phyloP scores from a whole-genome alignment of 2,797 vertebrate species.

The Sphenopsis melanotis region DNA sequence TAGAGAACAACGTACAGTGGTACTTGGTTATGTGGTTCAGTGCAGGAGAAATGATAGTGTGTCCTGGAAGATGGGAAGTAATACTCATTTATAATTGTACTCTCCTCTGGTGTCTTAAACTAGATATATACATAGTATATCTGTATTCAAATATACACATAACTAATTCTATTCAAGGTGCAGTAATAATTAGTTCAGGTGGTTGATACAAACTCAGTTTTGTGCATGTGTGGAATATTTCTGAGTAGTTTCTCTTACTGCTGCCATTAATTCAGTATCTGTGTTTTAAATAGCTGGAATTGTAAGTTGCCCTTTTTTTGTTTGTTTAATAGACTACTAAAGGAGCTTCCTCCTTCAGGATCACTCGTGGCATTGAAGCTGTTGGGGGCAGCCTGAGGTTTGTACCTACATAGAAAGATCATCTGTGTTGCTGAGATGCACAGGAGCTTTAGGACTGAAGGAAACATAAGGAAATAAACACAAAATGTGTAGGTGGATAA shows the following conservation, averaged over 20 bases:
- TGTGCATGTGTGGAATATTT: not conserved
- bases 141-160: not conserved
- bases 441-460: not conserved
- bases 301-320: not conserved
- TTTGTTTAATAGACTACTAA: slow-evolving; percentile 86
- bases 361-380: slow-evolving; percentile 91
- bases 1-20: not conserved
- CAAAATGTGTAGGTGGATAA: not conserved
- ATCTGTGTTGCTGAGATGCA: not conserved
- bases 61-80: not conserved
- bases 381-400: slow-evolving; percentile 91
- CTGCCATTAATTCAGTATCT: not conserved
- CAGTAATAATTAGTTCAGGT: not conserved
- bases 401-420: slow-evolving; percentile 25
- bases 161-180: not conserved
- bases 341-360: slow-evolving; percentile 93
- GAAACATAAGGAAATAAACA: not conserved
- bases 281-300: not conserved
- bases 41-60: not conserved
- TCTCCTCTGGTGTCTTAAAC: not conserved
- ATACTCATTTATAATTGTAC: not conserved
- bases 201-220: not conserved
- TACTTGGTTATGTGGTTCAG: not conserved
- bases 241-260: not conserved
- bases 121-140: fast-evolving